These are phyloP conservation scores for Fregata magnificens DNA, from an alignment of 2,113 vertebrate species.

Conservation along the genomic window DNA sequence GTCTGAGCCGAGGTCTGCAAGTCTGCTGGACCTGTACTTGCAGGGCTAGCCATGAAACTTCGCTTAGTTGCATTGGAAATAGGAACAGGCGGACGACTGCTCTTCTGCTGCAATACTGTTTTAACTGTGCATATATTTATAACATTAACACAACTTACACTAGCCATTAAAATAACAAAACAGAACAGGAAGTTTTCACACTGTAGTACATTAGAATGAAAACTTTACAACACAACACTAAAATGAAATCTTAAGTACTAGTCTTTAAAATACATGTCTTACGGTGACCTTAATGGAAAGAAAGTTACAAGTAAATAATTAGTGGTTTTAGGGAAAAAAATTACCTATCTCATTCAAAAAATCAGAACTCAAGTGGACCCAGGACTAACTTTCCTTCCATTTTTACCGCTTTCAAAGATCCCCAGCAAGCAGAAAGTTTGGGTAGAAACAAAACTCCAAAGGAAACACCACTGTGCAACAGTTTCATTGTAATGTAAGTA, in stretches of 20 bases:
- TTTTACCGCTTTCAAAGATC: neutral
- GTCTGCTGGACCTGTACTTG: constrained; percentile 58
- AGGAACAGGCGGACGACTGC: constrained; percentile 77
- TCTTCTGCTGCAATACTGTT: constrained; percentile 81
- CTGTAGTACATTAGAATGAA: rapidly evolving
- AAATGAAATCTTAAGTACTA: neutral
- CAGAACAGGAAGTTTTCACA: neutral
- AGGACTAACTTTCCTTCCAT: neutral
- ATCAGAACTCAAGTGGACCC: neutral
- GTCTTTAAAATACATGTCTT: neutral
- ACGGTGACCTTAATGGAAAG: neutral
- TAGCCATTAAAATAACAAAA: neutral
- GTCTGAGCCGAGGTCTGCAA: constrained; percentile 1
- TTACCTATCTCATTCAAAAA: neutral
- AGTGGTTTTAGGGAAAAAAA: neutral
- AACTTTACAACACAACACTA: neutral
- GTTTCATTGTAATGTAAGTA: neutral
- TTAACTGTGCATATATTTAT: constrained; percentile 73
- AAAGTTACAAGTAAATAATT: neutral
- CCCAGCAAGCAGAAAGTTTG: neutral
- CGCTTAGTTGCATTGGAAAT: constrained; percentile 88
- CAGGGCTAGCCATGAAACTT: constrained; percentile 83
- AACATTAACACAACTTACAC: neutral
- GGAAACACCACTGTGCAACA: neutral
- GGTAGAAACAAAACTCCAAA: neutral